Percentiles rank a stretch among this genome's conserved stretches.
phyloP scores from a whole-genome alignment of 2,797 vertebrate species.

The Helostoma temminkii region DNA sequence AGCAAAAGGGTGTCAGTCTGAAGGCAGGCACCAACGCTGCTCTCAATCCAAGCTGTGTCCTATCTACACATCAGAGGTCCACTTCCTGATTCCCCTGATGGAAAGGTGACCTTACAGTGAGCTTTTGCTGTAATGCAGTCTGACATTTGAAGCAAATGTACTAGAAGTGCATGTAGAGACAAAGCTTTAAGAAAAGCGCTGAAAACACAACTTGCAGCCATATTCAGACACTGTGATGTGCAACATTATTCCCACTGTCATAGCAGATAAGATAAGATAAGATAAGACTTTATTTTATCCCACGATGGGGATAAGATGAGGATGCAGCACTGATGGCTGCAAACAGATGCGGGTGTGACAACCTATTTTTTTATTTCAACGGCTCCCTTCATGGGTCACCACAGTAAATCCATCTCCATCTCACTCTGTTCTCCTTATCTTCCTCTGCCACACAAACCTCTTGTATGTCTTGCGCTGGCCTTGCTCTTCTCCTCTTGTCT shows the following conservation, averaged over 20 bases:
- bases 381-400: too few relatives aligned
- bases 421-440: too few relatives aligned
- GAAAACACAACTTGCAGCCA: neutral
- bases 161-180: neutral
- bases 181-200: neutral
- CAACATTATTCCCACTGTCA: neutral
- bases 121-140: constrained; percentile 8
- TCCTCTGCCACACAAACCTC: too few relatives aligned
- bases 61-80: constrained; percentile 38
- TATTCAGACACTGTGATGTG: neutral
- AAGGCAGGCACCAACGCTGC: constrained; percentile 1
- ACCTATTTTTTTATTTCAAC: too few relatives aligned
- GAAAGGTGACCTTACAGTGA: constrained; percentile 28
- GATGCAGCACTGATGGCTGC: too few relatives aligned
- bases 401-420: too few relatives aligned
- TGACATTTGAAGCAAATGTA: constrained; percentile 2
- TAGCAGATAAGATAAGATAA: neutral
- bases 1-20: neutral
- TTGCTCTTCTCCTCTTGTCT: too few relatives aligned
- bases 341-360: too few relatives aligned
- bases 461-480: too few relatives aligned
- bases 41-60: constrained; percentile 29
- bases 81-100: constrained; percentile 35
- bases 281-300: too few relatives aligned
- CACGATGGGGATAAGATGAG: too few relatives aligned